These are phyloP conservation scores for Rhyzopertha dominica DNA, from an alignment of 1,140 invertebrate species.

Conservation along the genomic window DNA sequence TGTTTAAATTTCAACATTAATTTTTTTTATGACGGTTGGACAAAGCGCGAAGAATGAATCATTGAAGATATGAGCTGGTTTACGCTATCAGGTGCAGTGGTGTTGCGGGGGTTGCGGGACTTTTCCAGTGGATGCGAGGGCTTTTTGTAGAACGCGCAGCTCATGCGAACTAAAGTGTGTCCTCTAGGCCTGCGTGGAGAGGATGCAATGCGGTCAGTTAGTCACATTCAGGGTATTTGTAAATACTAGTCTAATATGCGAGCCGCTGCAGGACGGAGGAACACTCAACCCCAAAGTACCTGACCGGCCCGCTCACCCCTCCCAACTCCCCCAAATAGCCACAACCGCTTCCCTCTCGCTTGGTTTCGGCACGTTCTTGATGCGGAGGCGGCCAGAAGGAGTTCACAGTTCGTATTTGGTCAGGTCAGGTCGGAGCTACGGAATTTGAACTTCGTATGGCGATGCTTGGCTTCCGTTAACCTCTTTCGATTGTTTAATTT, in stretches of 20 bases:
- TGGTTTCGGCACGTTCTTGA: constrained; percentile 21
- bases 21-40: too few relatives aligned
- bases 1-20: too few relatives aligned
- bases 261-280: constrained; percentile 30
- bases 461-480: constrained; percentile 35
- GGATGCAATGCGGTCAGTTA: constrained; percentile 34
- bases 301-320: constrained; percentile 38
- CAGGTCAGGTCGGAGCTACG: too few relatives aligned
- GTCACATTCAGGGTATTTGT: constrained; percentile 46
- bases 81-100: too few relatives aligned
- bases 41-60: too few relatives aligned
- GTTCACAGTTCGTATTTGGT: too few relatives aligned
- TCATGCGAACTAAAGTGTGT: constrained; percentile 22
- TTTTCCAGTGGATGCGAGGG: too few relatives aligned
- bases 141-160: too few relatives aligned
- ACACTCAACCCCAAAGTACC: constrained; percentile 35
- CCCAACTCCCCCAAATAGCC: constrained; percentile 19
- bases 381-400: too few relatives aligned
- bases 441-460: too few relatives aligned
- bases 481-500: constrained; percentile 34
- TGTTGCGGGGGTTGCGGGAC: too few relatives aligned
- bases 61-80: too few relatives aligned
- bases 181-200: constrained; percentile 23
- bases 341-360: constrained; percentile 21
- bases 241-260: constrained; percentile 46